Conservation (phyloP, 2,888 invertebrate species). For the Thysanoteuthis rhombus region DNA sequence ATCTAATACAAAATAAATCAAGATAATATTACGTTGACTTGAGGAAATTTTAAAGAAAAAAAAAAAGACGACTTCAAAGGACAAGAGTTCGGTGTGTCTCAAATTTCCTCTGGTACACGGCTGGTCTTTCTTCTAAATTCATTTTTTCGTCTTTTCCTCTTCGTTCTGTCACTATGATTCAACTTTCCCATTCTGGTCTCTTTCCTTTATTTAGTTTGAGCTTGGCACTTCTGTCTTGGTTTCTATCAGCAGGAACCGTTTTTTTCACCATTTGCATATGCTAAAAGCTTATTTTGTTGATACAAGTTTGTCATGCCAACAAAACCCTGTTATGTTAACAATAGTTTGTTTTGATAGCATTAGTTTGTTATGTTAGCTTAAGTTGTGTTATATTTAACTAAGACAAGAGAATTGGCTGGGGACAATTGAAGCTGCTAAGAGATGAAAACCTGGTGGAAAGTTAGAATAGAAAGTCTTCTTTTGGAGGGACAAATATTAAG, state of each 20-base stretch:
- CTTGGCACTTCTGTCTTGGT: background rate
- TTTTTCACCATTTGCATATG: background rate
- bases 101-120: no score
- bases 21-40: no score
- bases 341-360: background rate
- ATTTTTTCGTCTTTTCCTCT: background rate
- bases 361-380: background rate
- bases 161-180: background rate
- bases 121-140: background rate
- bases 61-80: no score
- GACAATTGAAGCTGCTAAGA: background rate
- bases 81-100: no score
- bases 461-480: no score
- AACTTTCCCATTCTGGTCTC: background rate
- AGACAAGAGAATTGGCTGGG: background rate
- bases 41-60: no score
- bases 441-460: no score
- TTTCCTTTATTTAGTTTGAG: background rate
- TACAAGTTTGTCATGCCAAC: background rate
- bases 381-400: background rate
- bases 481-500: background rate
- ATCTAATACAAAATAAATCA: no score
- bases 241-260: background rate
- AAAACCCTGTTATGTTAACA: background rate
- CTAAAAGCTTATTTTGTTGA: background rate